phyloP scores from a whole-genome alignment of 1,140 invertebrate species.

The Nautilus pompilius region DNA sequence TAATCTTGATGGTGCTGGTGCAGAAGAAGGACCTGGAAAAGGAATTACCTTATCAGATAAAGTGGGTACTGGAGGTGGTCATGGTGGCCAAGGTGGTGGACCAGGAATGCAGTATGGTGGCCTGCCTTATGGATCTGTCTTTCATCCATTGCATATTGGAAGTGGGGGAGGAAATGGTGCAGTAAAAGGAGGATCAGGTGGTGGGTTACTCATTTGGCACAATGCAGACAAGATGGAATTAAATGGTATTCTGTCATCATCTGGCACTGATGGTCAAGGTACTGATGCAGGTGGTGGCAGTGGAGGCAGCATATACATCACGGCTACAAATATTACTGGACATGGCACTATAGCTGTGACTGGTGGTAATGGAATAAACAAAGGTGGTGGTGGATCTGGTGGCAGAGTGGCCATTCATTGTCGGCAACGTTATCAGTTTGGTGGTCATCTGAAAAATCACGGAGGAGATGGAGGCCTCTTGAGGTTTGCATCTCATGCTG shows the following conservation, averaged over 20 bases:
- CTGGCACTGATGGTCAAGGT: conserved; percentile 24
- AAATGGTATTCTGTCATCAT: conserved; percentile 29
- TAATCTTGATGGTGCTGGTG: conserved; percentile 26
- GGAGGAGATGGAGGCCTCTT: conserved; percentile 26
- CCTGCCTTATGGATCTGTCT: conserved; percentile 34
- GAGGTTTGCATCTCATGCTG: conserved; percentile 18
- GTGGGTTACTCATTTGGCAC: conserved; percentile 34
- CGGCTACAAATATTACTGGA: conserved; percentile 37
- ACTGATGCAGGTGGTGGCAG: conserved; percentile 33
- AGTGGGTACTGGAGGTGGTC: conserved; percentile 31
- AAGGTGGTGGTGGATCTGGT: conserved; percentile 37
- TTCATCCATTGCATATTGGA: conserved; percentile 24
- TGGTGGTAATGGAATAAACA: conserved; percentile 31
- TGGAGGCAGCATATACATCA: conserved; percentile 35
- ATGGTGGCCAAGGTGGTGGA: conserved; percentile 40
- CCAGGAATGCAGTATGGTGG: conserved; percentile 35
- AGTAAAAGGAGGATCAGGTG: conserved; percentile 31
- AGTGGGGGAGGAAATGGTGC: conserved; percentile 38
- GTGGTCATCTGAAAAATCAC: conserved; percentile 33
- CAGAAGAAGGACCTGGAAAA: conserved; percentile 27
- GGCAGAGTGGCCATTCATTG: conserved; percentile 36
- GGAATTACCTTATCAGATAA: conserved; percentile 21
- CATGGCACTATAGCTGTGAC: conserved; percentile 36
- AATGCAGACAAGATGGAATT: conserved; percentile 30
- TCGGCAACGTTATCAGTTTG: conserved; percentile 35